Base-by-base conservation (phyloP, 2,797 vertebrate species). In the Poeciliopsis paucimaculata region DNA sequence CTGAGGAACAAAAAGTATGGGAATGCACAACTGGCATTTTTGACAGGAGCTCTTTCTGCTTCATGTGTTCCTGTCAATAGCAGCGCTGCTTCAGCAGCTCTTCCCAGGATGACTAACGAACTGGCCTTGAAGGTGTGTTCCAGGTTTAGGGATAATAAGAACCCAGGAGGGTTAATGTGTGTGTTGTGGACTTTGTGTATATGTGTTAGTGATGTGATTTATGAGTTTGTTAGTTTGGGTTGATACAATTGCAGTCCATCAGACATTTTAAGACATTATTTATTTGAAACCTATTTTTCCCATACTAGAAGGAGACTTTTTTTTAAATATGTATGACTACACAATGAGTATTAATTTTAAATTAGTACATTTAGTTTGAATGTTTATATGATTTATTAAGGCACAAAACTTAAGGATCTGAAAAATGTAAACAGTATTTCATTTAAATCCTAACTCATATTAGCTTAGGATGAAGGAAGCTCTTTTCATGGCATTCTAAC, bases 91-190 rank as follows among this genome's bases (percentile, higher is more conserved):
- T 84, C 64, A 68, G 80, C 76, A 84, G 80, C 81, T 89, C 79
- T 75, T 82, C 77, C 82, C 90, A 84, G 86, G 90, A 92, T 84
- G 84, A 84, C 86, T 91, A 92, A 93, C 91, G 84, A 94, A 91
- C 89, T 79, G 74, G 81, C 77, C 79, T 88, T 87, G 84, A 92
- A 89, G 88, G 86, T 86, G 76, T 76, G 80, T 82, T 82, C 72
- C 81, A 84, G 82, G 81, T 94, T 89, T 82, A 79, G 83, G 79
- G 88, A 83, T 93, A 93, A 93, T 92, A 92, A 87, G 90, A 90
- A 83, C 93, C 84, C 87, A 84, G 73, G 88, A 87, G 90, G 70
- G 83, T 82, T 75, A 55, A 53, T 31, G 68, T 70, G 76, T 62
- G 77, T 64, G 51, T 13, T 57, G 8, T 45, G 79, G 55, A 71